A percentile compares a stretch with the other conserved stretches of the same genome.
Conservation (phyloP, 1,140 invertebrate genomes). For the Neodiprion pinetum region DNA sequence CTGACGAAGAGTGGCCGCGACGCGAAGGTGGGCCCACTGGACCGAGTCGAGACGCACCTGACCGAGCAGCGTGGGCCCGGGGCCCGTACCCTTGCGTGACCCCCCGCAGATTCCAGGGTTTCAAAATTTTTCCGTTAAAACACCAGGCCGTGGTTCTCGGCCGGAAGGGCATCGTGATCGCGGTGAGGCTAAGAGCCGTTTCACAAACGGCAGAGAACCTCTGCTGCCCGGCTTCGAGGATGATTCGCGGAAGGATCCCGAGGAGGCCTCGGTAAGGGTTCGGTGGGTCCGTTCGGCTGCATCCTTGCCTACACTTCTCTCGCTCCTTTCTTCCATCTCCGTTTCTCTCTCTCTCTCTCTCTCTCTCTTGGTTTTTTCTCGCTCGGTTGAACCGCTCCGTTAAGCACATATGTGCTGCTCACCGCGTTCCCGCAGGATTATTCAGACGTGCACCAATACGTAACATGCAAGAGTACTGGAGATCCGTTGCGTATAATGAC, state of each 20-base stretch:
- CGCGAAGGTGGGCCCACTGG: background rate
- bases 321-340: background rate
- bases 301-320: constrained; percentile 20
- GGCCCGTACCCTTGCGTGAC: background rate
- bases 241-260: constrained; percentile 1
- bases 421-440: no score
- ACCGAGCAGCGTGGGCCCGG: background rate
- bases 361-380: constrained; percentile 16
- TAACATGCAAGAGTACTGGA: no score
- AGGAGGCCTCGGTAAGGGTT: background rate
- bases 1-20: background rate
- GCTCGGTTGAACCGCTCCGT: constrained; percentile 7
- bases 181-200: no score
- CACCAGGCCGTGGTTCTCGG: no score
- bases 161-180: no score
- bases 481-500: no score
- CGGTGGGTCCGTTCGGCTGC: background rate
- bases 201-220: background rate
- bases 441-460: no score
- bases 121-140: background rate
- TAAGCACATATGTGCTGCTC: no score
- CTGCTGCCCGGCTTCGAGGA: background rate
- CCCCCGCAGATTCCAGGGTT: background rate
- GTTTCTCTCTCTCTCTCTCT: constrained; percentile 17
- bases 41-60: background rate